Evolutionary conservation across 2,888 invertebrate genomes (phyloP).

Genomic region (Apoderus coryli): DNA sequence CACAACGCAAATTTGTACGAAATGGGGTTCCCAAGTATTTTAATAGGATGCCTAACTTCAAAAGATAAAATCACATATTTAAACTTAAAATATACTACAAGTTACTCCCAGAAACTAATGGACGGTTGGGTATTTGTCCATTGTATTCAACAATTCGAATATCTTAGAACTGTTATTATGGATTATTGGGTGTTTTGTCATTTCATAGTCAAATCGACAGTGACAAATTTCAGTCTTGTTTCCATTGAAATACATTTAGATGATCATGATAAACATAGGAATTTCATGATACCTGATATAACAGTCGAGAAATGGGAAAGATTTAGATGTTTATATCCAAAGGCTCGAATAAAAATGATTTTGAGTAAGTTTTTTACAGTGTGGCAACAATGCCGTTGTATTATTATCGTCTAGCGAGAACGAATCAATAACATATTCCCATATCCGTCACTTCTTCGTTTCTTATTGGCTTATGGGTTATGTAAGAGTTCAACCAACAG

Average conservation of each 20-base stretch:
- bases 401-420: no score
- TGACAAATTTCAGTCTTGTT: no score
- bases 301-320: background rate
- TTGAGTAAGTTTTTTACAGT: no score
- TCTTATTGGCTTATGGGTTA: no score
- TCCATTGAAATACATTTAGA: background rate
- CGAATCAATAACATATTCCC: no score
- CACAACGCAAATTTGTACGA: constrained; percentile 34
- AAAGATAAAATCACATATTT: constrained; percentile 16
- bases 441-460: no score
- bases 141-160: constrained; percentile 9
- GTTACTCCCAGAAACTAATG: constrained; percentile 3
- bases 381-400: no score
- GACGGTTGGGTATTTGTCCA: constrained; percentile 12
- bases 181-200: constrained; percentile 15
- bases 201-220: constrained; percentile 10
- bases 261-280: background rate
- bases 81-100: background rate
- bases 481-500: no score
- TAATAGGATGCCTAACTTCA: constrained; percentile 29
- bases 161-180: constrained; percentile 10
- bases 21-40: constrained; percentile 30
- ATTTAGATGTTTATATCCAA: background rate
- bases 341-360: background rate
- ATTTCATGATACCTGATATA: background rate